Evolutionary conservation across 2,797 vertebrate species (phyloP).

Genomic region (Todus mexicanus): DNA sequence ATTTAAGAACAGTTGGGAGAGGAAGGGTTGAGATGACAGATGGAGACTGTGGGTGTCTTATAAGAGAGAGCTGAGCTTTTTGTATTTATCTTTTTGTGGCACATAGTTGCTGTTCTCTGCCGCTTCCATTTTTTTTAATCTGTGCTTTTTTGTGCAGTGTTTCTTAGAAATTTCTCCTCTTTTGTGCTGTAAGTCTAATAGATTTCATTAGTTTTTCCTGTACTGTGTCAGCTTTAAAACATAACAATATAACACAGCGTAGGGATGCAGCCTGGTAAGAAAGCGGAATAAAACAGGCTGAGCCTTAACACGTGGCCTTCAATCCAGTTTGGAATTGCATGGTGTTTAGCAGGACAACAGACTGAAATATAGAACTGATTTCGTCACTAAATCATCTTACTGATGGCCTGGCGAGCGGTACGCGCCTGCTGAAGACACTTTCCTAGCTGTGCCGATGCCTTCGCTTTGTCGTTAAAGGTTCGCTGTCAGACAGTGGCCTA

Average conservation of each 20-base stretch:
- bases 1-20: constrained; percentile 76
- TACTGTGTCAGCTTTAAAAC: constrained; percentile 33
- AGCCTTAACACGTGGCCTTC: neutral
- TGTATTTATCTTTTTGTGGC: constrained; percentile 57
- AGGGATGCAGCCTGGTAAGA: neutral
- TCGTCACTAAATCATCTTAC: neutral
- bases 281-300: neutral
- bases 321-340: neutral
- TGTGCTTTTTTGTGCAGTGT: constrained; percentile 38
- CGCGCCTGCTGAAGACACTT: neutral
- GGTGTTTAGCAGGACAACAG: neutral
- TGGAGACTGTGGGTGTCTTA: constrained; percentile 68
- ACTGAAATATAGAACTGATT: neutral
- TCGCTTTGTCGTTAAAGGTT: neutral
- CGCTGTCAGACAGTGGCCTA: neutral
- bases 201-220: constrained; percentile 55
- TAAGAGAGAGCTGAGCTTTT: constrained; percentile 65
- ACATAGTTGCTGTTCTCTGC: neutral
- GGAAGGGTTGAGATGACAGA: constrained; percentile 73
- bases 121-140: constrained; percentile 27
- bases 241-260: neutral
- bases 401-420: neutral
- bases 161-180: constrained; percentile 44
- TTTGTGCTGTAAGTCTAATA: constrained; percentile 31
- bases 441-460: neutral